These are phyloP conservation scores for Coregonus suidteri DNA, from an alignment of 2,797 vertebrate species.

Conservation along the genomic window DNA sequence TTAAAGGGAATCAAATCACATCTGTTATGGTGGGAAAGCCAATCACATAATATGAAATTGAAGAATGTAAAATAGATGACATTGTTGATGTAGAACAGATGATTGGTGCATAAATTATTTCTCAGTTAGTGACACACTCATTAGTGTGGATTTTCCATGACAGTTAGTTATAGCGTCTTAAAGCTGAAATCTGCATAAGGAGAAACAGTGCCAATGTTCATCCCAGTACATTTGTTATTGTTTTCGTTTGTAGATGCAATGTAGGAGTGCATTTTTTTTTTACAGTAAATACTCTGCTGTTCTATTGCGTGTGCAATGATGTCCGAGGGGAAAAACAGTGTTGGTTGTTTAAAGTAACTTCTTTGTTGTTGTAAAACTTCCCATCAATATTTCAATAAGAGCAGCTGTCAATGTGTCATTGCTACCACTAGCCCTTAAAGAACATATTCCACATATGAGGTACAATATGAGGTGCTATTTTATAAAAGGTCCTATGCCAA, in stretches of 20 bases:
- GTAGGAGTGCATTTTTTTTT: no score
- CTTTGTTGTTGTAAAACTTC: no score
- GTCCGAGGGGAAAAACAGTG: no score
- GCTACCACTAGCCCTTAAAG: neutral
- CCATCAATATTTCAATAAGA: no score
- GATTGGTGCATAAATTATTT: slow-evolving; percentile 38
- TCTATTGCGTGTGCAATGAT: neutral
- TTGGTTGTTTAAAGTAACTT: no score
- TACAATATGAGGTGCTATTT: neutral
- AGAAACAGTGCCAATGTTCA: no score
- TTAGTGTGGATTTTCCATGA: slow-evolving; percentile 28
- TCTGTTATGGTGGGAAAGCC: neutral
- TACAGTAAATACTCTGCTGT: slow-evolving; percentile 23
- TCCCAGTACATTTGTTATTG: no score
- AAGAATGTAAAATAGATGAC: slow-evolving; percentile 40
- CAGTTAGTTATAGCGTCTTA: slow-evolving; percentile 39
- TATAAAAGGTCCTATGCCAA: neutral
- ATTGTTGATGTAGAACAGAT: slow-evolving; percentile 28
- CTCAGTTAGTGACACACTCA: slow-evolving; percentile 42
- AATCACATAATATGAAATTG: neutral
- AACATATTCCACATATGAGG: neutral
- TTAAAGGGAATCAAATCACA: neutral
- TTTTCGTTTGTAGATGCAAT: no score
- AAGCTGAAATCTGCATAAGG: neutral
- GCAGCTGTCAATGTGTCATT: neutral